Base-by-base conservation (phyloP, 2,113 vertebrate genomes). In the Meriones unguiculatus region DNA sequence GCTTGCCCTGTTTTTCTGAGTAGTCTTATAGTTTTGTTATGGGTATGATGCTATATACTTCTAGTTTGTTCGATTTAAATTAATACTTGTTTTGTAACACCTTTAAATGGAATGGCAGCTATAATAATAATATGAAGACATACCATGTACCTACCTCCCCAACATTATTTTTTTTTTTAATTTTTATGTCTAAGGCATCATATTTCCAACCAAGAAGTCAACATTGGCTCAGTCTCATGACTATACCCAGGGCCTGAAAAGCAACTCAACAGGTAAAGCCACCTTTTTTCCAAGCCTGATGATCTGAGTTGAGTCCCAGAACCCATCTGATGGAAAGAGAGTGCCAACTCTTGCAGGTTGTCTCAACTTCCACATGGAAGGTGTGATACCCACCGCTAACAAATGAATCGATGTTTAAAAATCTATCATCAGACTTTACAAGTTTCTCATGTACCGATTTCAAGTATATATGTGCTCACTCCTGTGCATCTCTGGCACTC, bases 401-500 rank as follows among this genome's bases (percentile, higher is more conserved):
- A 86, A 41, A 32, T 22, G 35, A 86, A 32, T 32, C 38, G 35
- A 69, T 32, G 2, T 65, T 65, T 50, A 3, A 50, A 50, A 50
- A 7, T 59, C 32, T 13, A 46, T n/a, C 28, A 2, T 75, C 18
- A 35, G 14, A 78, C n/a, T 54, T 81, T 28, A 46, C 50, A 24
- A 72, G 52, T 5, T 14, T 41, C 57, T 50, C 3, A 5, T 32
- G 1, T 32, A 7, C 10, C 38, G 18, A 2, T 52, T 65, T 77
- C 0, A 59, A 25, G 2, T 41, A 8, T 38, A 20, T 10, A 28
- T 72, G 28, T 28, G 9, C 0, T 7, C 2, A 12, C 9, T 13
- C 84, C 70, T 67, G 4, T 22, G 35, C 7, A 75, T 10, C 67
- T 70, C 38, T 30, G 17, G 46, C 6, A 32, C 76, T 8, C 50